Evolutionary conservation across 2,888 invertebrate genomes (phyloP), one percentile per base, ranked within the genome.

Genomic region (Subacronicta megacephala): DNA sequence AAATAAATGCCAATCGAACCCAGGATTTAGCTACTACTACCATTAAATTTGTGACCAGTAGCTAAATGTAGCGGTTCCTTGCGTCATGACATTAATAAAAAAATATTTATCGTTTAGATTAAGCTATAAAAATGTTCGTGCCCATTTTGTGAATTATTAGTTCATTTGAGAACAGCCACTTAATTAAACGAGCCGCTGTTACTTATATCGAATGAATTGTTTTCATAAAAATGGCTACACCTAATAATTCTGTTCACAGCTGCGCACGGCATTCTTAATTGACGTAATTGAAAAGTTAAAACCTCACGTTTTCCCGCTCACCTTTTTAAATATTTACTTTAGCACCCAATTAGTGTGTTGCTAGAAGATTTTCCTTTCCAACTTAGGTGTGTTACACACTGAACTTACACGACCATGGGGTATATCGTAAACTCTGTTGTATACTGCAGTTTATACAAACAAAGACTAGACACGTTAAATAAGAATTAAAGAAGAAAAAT

Each of bases 311-410:
- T 81, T 75, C 62, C 62, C 83, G 83, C 82, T 84, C 82, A 81
- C 89, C 89, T 90, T 90, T 90, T 90, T 88, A 92, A 92, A 92
- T 92, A 90, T 92, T 93, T 91, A 90, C 85, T 84, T 89, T 87
- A 83, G 85, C 88, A 90, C 90, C 92, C 92, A 92, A 93, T 93
- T 93, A 93, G 90, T 87, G 80, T 80, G 84, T 80, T 78, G 83
- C 81, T 77, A 78, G 82, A 82, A 81, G 73, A 83, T 81, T 85
- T 89, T 84, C 75, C 82, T 83, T 85, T 84, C 73, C 73, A 66
- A 73, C 72, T 79, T 72, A 64, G 77, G 74, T 52, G 9, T 23
- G 47, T 18, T 64, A 12, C 60, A 72, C 68, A 76, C 63, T 56
- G 13, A 38, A 51, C 44, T 51, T 37, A 26, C 18, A 16, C 35